Base-by-base conservation (phyloP, 2,888 invertebrate species). In the Tachystola acroxantha region DNA sequence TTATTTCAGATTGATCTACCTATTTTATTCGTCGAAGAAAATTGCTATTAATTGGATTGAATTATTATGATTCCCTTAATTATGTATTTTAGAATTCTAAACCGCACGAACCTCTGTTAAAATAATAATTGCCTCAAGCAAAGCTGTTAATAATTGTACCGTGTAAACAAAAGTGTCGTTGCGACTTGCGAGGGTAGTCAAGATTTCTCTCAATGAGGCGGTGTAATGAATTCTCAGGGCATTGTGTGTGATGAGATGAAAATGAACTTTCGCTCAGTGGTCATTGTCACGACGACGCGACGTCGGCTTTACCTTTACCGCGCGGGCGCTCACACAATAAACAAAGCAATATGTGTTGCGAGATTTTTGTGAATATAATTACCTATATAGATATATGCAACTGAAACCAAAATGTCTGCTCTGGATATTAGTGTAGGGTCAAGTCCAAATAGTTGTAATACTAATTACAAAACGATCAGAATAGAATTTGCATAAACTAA, bases 231-330 rank as follows among this genome's bases (percentile, higher is more conserved):
- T 71, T 71, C 72, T 52, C 71, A 67, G 45, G 54, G 62, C 48
- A 71, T 70, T 70, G 69, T 69, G 40, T 48, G n/a, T n/a, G n/a
- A n/a, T n/a, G n/a, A n/a, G 50, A 57, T 56, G 48, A 52, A 62
- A 62, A 68, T 63, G 42, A 61, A 69, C 75, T 76, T 76, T 76
- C 76, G 60, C 73, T 63, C 30, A 45, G 43, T 54, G 64, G 61
- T 56, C 58, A 64, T 64, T 62, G 63, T 61, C 54, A 52, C 48
- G 49, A 43, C 28, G 39, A 24, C n/a, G 24, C 4, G 3, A 4
- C 24, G 10, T 33, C 24, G 19, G 25, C 27, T 14, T 22, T 11
- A n/a, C 24, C 9, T 13, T 10, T 30, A 19, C 10, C 19, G 16
- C 26, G 19, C 30, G 31, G 32, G 11, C 36, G n/a, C 32, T 31